Conservation (phyloP, 2,888 invertebrate genomes). For the Lagria hirta region DNA sequence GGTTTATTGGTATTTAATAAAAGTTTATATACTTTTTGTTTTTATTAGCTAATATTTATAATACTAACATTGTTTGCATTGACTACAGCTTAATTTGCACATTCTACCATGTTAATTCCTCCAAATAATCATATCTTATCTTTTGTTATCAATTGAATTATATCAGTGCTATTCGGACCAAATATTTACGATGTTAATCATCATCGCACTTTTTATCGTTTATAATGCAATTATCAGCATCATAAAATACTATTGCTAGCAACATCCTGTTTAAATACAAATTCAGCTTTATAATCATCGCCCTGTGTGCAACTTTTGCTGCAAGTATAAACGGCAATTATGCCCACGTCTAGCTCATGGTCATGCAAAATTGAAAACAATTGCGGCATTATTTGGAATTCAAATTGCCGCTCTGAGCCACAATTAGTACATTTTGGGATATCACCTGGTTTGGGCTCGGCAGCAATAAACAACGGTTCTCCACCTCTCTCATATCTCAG, state of each 20-base stretch:
- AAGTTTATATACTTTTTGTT: no score
- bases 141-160: slow-evolving; percentile 2
- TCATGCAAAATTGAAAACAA: slow-evolving; percentile 49
- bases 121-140: slow-evolving; percentile 2
- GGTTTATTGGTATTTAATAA: slow-evolving; percentile 12
- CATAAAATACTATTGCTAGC: slow-evolving; percentile 6
- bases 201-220: background rate
- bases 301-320: slow-evolving; percentile 65
- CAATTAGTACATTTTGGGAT: slow-evolving; percentile 78
- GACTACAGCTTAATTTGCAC: background rate
- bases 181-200: slow-evolving; percentile 12
- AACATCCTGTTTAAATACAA: slow-evolving; percentile 84
- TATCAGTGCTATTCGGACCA: slow-evolving; percentile 5
- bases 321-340: slow-evolving; percentile 84
- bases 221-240: slow-evolving; percentile 3
- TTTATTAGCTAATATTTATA: no score
- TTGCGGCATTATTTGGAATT: slow-evolving; percentile 71
- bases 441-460: slow-evolving; percentile 55
- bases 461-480: slow-evolving; percentile 81
- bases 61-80: no score
- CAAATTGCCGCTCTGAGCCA: slow-evolving; percentile 76
- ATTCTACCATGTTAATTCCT: slow-evolving; percentile 1
- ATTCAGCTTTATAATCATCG: slow-evolving; percentile 73
- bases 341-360: slow-evolving; percentile 81
- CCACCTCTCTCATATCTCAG: slow-evolving; percentile 77